Conservation (phyloP, 1,140 invertebrate species). For the Ladona fulva region DNA sequence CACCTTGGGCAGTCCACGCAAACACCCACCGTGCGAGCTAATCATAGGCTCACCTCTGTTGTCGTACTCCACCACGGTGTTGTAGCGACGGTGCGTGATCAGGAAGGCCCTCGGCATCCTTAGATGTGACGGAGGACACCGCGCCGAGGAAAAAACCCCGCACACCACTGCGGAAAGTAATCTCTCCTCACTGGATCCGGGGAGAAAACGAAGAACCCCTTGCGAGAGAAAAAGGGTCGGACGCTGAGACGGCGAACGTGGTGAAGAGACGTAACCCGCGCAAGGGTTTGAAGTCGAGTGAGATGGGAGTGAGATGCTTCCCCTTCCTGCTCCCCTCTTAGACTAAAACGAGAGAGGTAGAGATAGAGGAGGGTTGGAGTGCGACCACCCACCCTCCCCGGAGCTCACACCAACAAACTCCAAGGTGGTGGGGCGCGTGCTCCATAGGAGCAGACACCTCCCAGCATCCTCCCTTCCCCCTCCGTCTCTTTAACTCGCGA, state of each 20-base stretch:
- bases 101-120: slow-evolving; percentile 47
- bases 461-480: neutral
- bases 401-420: no score
- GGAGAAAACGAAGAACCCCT: no score
- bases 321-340: neutral
- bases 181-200: no score
- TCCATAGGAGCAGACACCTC: neutral
- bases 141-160: neutral
- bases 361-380: no score
- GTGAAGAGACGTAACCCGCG: no score
- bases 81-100: slow-evolving; percentile 46
- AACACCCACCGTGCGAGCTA: neutral
- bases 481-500: neutral
- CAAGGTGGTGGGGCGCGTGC: neutral
- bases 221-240: no score
- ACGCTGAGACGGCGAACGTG: no score
- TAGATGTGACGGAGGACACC: neutral
- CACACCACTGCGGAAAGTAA: no score
- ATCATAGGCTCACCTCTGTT: neutral
- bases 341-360: neutral
- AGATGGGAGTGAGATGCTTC: neutral
- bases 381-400: no score
- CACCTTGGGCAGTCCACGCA: no score
- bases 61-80: slow-evolving; percentile 26
- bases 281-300: no score